A percentile compares a stretch with the other conserved stretches of the same genome.
phyloP scores from a whole-genome alignment of 2,113 vertebrate genomes.

The Girardinichthys multiradiatus region DNA sequence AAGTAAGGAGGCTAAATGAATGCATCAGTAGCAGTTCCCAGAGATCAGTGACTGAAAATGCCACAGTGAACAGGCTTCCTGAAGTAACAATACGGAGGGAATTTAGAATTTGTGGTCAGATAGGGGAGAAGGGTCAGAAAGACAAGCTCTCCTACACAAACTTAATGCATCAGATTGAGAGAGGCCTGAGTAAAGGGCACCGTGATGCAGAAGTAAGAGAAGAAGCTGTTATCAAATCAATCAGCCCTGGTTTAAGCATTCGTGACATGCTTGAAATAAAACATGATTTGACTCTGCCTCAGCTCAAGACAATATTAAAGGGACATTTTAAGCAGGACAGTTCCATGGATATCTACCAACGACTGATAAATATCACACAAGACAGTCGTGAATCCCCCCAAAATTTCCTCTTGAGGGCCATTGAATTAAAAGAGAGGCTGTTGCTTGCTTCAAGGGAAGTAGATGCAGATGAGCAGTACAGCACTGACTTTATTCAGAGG shows the following conservation, averaged over 20 bases:
- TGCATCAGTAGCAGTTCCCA: neutral
- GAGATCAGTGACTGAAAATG: neutral
- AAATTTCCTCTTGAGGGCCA: slow-evolving; percentile 17
- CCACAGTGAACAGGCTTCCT: neutral
- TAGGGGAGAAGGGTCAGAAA: neutral
- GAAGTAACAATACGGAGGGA: neutral
- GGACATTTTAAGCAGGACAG: slow-evolving; percentile 5
- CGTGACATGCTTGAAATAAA: too few species aligned
- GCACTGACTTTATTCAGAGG: neutral
- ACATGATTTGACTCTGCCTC: neutral
- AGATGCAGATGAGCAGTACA: neutral
- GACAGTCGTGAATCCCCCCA: neutral
- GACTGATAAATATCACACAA: too few species aligned
- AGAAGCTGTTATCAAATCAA: too few species aligned
- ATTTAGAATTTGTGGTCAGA: neutral
- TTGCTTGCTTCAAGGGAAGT: slow-evolving; percentile 2
- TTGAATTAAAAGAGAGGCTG: slow-evolving; percentile 26
- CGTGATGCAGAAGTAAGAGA: too few species aligned
- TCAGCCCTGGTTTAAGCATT: too few species aligned
- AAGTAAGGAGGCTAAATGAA: neutral
- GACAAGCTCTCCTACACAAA: neutral
- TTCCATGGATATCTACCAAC: too few species aligned
- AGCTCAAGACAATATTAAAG: neutral
- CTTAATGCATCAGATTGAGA: too few species aligned
- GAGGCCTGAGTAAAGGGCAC: too few species aligned